Evolutionary conservation across 2,113 vertebrate species (phyloP), one percentile per base, ranked within the genome.

Genomic region (Rhadina sibilatrix): DNA sequence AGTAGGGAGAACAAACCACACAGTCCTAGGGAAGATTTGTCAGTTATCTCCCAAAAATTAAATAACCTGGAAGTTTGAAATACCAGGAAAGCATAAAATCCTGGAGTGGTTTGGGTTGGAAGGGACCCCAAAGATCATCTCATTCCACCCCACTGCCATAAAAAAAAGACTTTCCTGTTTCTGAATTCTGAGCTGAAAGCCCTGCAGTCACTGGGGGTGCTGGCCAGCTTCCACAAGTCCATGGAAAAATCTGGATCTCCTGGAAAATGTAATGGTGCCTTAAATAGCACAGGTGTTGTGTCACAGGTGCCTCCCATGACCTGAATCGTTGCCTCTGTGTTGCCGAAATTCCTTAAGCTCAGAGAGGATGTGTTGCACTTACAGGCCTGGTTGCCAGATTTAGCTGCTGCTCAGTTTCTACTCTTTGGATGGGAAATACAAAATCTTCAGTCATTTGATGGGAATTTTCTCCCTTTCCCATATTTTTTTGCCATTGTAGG

Each of bases 401-500:
- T 0, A 37, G 19, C 38, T 56, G 59, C 65, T 83, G 75, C 80
- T 77, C 56, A 2, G 7, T 27, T 76, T 15, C 38, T 72, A 0
- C 2, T 23, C 42, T 72, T 27, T 18, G 38, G 12, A 15, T 38
- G 35, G 31, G 4, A 54, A 75, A 38, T 30, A 11, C 21, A 63
- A 42, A 40, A 25, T 35, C 25, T 44, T 44, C 35, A 27, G 28
- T 22, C 23, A 6, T 6, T 31, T 81, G 21, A 88, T 42, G 53
- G 65, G 70, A 77, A 31, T 61, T 80, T n/a, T 57, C 42, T 63
- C 19, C 25, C 14, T 91, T 81, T 57, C 53, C 54, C 23, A 3
- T 70, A 14, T 71, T 9, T 27, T 31, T 33, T 5, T 23, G 42
- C 28, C 52, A 6, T 70, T 91, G 49, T 85, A 99, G 99, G 99